phyloP scores from a whole-genome alignment of 2,113 vertebrate species.

The Paramisgurnus dabryanus region DNA sequence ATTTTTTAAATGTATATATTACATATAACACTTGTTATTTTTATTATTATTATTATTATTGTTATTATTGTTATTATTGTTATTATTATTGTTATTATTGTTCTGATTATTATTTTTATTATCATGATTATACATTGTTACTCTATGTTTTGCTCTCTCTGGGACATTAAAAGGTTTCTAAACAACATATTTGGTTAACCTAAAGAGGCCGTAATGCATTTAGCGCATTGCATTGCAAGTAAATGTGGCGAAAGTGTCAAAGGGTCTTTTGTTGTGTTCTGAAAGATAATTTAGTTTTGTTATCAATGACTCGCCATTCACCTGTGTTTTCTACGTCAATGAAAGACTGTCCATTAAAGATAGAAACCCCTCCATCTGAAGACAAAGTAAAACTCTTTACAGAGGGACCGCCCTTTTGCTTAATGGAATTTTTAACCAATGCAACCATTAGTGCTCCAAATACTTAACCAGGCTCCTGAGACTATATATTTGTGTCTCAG shows the following conservation, averaged over 20 bases:
- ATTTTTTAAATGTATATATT: too few species aligned
- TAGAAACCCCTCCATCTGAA: conserved; percentile 17
- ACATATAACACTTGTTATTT: too few species aligned
- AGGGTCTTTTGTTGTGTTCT: background rate
- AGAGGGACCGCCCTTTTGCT: conserved; percentile 2
- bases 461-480: background rate
- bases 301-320: conserved; percentile 14
- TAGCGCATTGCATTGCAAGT: background rate
- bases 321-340: conserved; percentile 16
- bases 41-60: too few species aligned
- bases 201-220: background rate
- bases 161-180: conserved; percentile 15
- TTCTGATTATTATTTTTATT: too few species aligned
- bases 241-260: background rate
- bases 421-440: conserved; percentile 44
- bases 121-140: too few species aligned
- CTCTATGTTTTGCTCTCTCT: background rate
- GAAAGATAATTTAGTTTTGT: conserved; percentile 16
- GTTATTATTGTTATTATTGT: too few species aligned
- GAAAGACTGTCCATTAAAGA: conserved; percentile 20
- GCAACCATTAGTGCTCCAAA: conserved; percentile 39
- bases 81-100: too few species aligned
- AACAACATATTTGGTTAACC: background rate
- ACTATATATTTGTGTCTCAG: conserved; percentile 14
- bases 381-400: background rate